Conservation (phyloP, 53 echinoderm and acorn worm species). For the Paracentrotus lividus region DNA sequence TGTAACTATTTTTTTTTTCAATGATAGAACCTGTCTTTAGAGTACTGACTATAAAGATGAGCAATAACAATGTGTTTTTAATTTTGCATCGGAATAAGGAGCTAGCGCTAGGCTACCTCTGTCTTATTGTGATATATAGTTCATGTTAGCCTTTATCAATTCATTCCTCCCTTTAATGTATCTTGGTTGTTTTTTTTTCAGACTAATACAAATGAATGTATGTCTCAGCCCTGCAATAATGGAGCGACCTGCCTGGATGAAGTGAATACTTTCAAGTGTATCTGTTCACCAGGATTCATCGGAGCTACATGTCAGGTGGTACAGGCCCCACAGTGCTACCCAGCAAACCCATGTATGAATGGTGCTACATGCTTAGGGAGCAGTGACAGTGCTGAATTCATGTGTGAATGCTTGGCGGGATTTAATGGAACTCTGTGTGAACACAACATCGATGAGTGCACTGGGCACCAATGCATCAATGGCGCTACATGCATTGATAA, state of each 20-base stretch:
- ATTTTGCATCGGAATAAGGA: too few species aligned
- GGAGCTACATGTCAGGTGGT: conserved; percentile 76
- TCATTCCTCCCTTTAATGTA: too few species aligned
- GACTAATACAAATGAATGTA: conserved; percentile 70
- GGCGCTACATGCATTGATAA: conserved; percentile 42
- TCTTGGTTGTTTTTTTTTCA: too few species aligned
- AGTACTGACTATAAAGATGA: too few species aligned
- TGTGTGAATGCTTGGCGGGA: conserved; percentile 70
- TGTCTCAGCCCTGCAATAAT: conserved; percentile 65
- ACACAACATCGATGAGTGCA: conserved; percentile 72
- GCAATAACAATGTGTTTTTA: too few species aligned
- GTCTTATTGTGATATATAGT: too few species aligned
- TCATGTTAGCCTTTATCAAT: too few species aligned
- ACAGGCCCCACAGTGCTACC: conserved; percentile 40
- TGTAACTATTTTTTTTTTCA: too few species aligned
- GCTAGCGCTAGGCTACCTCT: too few species aligned
- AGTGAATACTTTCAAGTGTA: conserved; percentile 70
- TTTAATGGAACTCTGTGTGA: conserved; percentile 69
- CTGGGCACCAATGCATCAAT: conserved; percentile 4
- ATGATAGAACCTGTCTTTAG: too few species aligned
- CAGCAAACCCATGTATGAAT: conserved; percentile 68
- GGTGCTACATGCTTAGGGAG: conserved; percentile 61
- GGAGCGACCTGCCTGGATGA: conserved; percentile 75
- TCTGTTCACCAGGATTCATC: conserved; percentile 70
- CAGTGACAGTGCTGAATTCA: conserved; percentile 35